Base-by-base conservation (phyloP, 2,797 vertebrate species). In the Mallotus villosus region DNA sequence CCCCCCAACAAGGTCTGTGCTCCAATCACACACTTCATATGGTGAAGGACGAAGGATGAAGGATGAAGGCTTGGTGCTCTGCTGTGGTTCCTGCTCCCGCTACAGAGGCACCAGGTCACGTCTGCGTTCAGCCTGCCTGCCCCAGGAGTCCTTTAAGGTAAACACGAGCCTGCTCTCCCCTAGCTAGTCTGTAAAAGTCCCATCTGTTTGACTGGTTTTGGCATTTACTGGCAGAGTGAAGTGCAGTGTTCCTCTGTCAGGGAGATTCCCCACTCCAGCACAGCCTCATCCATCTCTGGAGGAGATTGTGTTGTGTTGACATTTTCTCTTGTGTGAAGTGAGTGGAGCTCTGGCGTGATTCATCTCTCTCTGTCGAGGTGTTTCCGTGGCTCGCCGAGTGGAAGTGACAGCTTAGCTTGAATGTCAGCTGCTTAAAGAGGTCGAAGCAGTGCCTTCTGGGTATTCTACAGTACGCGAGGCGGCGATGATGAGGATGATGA, bases 281-380 rank as follows among this genome's bases (percentile, higher is more conserved):
- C 82, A 1, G 66, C 63, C 66, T 79, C 84, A 89, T 91, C 85
- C 85, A 89, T 90, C 89, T 90, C 74, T 75, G 79, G 81, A 83
- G 84, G 74, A 84, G 76, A 86, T 82, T 81, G 83, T 78, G 80
- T 84, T 84, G 85, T 55, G 66, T 81, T 91, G 88, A 90, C 88
- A 87, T 89, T 90, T 90, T 78, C 78, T 88, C 82, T 58, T 73
- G 83, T 79, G 84, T 82, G 86, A 88, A 81, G 85, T 78, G 85
- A 82, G 85, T 79, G 81, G 85, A 85, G 85, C 82, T 68, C 77
- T 76, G 78, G 82, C 86, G 82, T 85, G 89, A 89, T 87, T 89
- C 88, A 88, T 90, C 85, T 86, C 78, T 84, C 87, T 83, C 89
- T 87, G 83, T 88, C 89, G 85, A 17, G 16, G 19, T 87, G 86